These are phyloP conservation scores for Amblyornis subalaris DNA, from an alignment of 2,113 vertebrate species.

Conservation along the genomic window DNA sequence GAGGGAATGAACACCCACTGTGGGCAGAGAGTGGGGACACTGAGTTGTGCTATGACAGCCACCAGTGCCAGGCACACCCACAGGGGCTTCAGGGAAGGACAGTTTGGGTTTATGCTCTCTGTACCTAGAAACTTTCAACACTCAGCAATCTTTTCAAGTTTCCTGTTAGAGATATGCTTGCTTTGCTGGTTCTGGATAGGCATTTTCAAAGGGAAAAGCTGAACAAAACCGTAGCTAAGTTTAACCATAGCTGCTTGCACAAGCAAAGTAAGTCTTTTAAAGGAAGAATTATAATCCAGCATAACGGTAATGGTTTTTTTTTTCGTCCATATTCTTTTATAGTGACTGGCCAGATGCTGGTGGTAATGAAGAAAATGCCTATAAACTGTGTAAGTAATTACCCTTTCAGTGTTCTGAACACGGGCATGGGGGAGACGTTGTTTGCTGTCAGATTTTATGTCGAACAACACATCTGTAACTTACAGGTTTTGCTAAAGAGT, in stretches of 20 bases:
- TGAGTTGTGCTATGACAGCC: background rate
- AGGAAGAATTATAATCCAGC: background rate
- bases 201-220: background rate
- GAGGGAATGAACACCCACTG: background rate
- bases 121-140: background rate
- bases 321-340: background rate
- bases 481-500: accelerated
- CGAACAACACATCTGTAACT: background rate
- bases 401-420: accelerated
- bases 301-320: too few species aligned
- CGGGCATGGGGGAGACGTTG: accelerated
- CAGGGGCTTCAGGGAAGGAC: background rate
- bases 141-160: background rate
- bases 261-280: background rate
- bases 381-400: accelerated
- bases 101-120: background rate
- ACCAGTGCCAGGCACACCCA: background rate
- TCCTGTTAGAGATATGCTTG: background rate
- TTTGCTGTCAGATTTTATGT: background rate
- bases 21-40: background rate
- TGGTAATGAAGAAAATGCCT: accelerated
- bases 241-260: accelerated
- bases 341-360: background rate
- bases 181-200: background rate
- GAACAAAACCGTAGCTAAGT: background rate